Evolutionary conservation across 2,797 vertebrate species (phyloP), one percentile per base, ranked within the genome.

Genomic region (Molossus molossus): DNA sequence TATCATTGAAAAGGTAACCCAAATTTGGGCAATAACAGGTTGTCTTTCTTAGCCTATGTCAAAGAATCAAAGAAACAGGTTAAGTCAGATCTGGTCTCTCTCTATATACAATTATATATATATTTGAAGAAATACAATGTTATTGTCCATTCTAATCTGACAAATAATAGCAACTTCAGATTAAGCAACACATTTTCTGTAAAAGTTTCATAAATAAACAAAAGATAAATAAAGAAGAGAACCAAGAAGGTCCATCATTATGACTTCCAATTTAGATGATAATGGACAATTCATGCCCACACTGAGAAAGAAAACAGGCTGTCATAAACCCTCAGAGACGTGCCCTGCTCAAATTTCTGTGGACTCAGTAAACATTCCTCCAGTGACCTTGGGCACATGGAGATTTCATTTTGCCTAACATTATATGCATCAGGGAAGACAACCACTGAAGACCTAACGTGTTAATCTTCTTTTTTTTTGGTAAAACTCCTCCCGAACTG

Each of bases 131-230:
- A 92, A 75, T 27, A 60, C 8, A 25, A 53, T 45, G 8, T 50
- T 77, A 87, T 82, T 27, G 27, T 76, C 33, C 72, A 14, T 94
- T 60, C 65, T 72, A 67, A 48, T 40, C 45, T 65, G 27, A 82
- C 45, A 45, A 70, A 85, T 37, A 88, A 85, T 4, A 96, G 50
- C 60, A 95, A 75, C 17, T 94, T 93, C n/a, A 37, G 27, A 90
- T 93, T 45, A 97, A 79, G 25, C 45, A 93, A 76, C 4, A n/a
- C 14, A 29, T 65, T 84, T 89, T 83, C 80, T 21, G 29, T 79
- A 80, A 53, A 89, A 91, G 80, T 93, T 90, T 96, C 86, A 93
- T 95, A 82, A 90, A 87, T 60, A 86, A 97, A 93, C n/a, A 84
- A 94, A 62, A 64, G n/a, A 25, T 21, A 93, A 87, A 79, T 58